phyloP scores from a whole-genome alignment of 2,888 invertebrate genomes.

The Meteorus colon region DNA sequence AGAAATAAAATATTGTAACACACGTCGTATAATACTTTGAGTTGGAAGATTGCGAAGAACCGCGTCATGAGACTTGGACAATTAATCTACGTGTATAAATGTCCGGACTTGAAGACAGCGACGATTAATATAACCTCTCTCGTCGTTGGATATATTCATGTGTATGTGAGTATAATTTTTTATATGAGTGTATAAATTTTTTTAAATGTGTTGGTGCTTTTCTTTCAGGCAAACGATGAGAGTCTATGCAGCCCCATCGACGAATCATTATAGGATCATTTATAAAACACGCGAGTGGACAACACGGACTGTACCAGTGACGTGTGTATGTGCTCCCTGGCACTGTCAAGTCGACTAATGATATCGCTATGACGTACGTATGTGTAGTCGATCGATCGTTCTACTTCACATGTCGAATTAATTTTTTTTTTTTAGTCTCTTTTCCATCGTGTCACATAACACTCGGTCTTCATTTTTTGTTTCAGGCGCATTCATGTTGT shows the following conservation, averaged over 20 bases:
- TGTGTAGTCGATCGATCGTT: conserved; percentile 58
- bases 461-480: conserved; percentile 31
- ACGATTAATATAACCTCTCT: conserved; percentile 57
- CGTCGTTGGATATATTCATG: conserved; percentile 24
- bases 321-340: conserved; percentile 47
- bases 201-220: background rate
- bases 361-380: conserved; percentile 28
- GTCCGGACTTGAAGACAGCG: conserved; percentile 51
- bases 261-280: conserved; percentile 59
- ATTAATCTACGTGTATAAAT: conserved; percentile 53
- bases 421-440: conserved; percentile 16
- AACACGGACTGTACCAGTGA: conserved; percentile 35
- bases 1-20: conserved; percentile 41
- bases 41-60: conserved; percentile 23
- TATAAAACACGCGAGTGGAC: conserved; percentile 57
- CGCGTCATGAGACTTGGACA: conserved; percentile 36
- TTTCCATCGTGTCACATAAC: conserved; percentile 22
- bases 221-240: background rate
- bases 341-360: conserved; percentile 61
- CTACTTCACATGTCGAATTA: conserved; percentile 11
- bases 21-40: conserved; percentile 39
- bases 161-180: conserved; percentile 20
- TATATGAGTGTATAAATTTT: too few species aligned
- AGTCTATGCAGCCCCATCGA: conserved; percentile 31
- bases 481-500: background rate